Evolutionary conservation across 2,888 invertebrate species (phyloP), one percentile per base, ranked within the genome.

Genomic region (Drosophila barbarae): DNA sequence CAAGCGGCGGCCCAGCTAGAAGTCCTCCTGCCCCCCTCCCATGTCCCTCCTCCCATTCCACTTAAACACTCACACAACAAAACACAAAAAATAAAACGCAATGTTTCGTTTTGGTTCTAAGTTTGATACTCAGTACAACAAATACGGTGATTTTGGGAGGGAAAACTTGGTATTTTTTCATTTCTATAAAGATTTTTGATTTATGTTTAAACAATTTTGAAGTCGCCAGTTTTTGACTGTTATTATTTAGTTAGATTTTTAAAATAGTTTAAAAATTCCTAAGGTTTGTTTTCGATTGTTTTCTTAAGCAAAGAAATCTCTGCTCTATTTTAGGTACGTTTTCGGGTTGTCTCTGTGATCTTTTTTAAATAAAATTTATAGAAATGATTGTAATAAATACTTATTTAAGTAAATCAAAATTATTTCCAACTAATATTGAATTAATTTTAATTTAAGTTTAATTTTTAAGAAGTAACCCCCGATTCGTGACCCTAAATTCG

Each of bases 1-100:
- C 87, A 71, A 70, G 66, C 66, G 73, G 74, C 21, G 71, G 69
- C 15, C 39, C 44, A 28, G 36, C 34, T 34, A 50, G 50, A 23
- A 36, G 44, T 26, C 38, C 30, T 7, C 5, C 12, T 2, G 5
- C 26, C n/a, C 15, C 5, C 13, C 15, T 2, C 13, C 1, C 10
- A 6, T 6, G 18, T 2, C 1, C n/a, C 18, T 10, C 7, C 46
- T 6, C 34, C 0, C 35, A 21, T 21, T 21, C 23, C 9, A 10
- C 36, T n/a, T 15, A 3, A 26, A 28, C 44, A 26, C 23, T 42
- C 51, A 13, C n/a, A 46, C 23, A 26, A 18, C 18, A 18, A 18
- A 54, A 46, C 18, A 15, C 3, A 15, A 34, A n/a, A 30, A 44
- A 46, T 12, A 34, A 12, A 36, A 60, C 59, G 59, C 59, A 60